Percentiles rank a stretch among this genome's conserved stretches.
phyloP scores from a whole-genome alignment of 2,888 invertebrate species.

The Helleia helle region DNA sequence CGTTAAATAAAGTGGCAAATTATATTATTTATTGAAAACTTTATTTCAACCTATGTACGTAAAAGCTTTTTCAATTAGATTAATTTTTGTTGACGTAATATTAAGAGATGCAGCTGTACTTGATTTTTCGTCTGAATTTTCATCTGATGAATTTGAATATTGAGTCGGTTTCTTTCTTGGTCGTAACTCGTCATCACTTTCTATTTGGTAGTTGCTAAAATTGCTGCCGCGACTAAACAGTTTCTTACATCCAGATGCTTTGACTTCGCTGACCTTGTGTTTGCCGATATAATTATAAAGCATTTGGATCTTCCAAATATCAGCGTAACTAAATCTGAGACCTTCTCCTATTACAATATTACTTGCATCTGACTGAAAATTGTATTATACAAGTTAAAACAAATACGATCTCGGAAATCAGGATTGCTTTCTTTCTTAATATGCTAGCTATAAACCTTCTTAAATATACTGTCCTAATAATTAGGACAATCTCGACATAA shows the following conservation, averaged over 20 bases:
- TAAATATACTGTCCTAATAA: no score
- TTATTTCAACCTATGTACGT: no score
- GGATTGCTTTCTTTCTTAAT: no score
- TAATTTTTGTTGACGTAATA: no score
- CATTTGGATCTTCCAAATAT: slow-evolving; percentile 43
- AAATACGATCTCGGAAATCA: no score
- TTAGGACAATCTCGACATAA: no score
- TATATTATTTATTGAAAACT: slow-evolving; percentile 15
- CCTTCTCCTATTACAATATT: slow-evolving; percentile 12
- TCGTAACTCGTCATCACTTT: slow-evolving; percentile 14
- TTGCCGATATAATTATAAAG: slow-evolving; percentile 38
- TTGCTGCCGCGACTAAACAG: slow-evolving; percentile 34
- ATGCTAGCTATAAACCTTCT: no score
- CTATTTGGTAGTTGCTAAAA: slow-evolving; percentile 19
- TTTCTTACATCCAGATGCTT: slow-evolving; percentile 33
- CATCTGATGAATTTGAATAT: no score
- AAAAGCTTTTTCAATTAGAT: no score
- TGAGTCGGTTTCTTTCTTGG: slow-evolving; percentile 32
- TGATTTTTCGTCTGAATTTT: no score
- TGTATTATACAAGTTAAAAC: no score
- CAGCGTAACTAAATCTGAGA: slow-evolving; percentile 28
- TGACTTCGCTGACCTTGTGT: slow-evolving; percentile 20
- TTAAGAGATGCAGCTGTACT: no score
- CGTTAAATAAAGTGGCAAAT: slow-evolving; percentile 4
- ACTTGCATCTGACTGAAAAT: background rate